phyloP scores from a whole-genome alignment of 2,888 invertebrate species.

The Brassicogethes aeneus region DNA sequence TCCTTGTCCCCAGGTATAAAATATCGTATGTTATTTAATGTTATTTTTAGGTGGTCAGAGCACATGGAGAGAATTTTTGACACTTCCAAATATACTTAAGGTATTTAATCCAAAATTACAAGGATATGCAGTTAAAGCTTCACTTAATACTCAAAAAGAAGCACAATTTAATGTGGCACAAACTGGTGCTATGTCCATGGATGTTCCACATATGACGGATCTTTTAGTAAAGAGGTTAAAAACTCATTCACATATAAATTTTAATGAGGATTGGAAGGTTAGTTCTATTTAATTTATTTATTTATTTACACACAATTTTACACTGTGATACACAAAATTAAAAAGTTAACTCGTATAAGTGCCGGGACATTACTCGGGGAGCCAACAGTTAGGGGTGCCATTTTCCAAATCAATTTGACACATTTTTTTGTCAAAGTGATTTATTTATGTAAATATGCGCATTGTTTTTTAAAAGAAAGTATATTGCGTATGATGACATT shows the following conservation, averaged over 20 bases:
- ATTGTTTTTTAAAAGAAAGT: too few species aligned
- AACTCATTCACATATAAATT: conserved; percentile 42
- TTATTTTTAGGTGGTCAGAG: conserved; percentile 37
- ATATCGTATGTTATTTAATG: too few species aligned
- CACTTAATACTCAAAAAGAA: conserved; percentile 34
- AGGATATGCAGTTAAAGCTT: conserved; percentile 47
- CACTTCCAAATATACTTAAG: conserved; percentile 47
- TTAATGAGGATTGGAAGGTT: conserved; percentile 50
- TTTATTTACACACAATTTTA: too few species aligned
- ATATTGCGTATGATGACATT: too few species aligned
- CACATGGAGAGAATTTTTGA: conserved; percentile 43
- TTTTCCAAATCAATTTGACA: too few species aligned
- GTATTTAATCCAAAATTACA: conserved; percentile 51
- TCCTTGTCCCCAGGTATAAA: too few species aligned
- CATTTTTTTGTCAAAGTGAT: too few species aligned
- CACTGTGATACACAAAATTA: too few species aligned
- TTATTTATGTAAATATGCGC: too few species aligned
- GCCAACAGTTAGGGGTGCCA: too few species aligned
- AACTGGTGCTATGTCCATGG: conserved; percentile 45
- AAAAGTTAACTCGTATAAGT: too few species aligned
- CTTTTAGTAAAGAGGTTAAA: conserved; percentile 43
- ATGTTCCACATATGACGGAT: conserved; percentile 45
- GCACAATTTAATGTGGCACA: conserved; percentile 49
- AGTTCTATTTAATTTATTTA: not conserved
- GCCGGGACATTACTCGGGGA: too few species aligned